These are phyloP conservation scores for Microcaecilia unicolor DNA, from an alignment of 2,797 vertebrate species.

Conservation along the genomic window DNA sequence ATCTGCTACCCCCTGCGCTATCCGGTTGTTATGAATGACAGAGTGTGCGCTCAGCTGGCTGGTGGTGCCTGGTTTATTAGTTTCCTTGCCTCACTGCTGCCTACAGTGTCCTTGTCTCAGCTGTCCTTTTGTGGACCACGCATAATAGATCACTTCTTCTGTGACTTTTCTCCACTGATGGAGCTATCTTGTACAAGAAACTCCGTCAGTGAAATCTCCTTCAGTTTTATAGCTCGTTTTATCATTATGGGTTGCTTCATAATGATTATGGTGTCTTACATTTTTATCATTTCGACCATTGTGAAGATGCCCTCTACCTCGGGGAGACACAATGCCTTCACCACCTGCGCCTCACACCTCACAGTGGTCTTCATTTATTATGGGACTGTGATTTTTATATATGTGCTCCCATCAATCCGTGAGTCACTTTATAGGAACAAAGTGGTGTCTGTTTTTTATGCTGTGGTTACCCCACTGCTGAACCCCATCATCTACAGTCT, in stretches of 20 bases:
- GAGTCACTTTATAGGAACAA: conserved; percentile 25
- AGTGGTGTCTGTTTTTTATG: conserved; percentile 23
- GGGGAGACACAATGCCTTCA: conserved; percentile 28
- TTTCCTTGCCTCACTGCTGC: conserved; percentile 17
- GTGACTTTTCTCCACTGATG: conserved; percentile 29
- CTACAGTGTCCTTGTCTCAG: conserved; percentile 11
- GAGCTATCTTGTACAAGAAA: conserved; percentile 23
- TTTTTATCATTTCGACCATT: conserved; percentile 18
- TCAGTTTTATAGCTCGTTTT: conserved; percentile 18
- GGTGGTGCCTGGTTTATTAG: conserved; percentile 27
- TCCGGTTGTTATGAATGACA: conserved; percentile 19
- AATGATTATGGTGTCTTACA: conserved; percentile 20
- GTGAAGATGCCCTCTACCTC: conserved; percentile 18
- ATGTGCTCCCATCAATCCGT: conserved; percentile 22
- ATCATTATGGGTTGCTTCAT: conserved; percentile 19
- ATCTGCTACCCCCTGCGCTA: no score
- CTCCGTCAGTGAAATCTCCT: conserved; percentile 6
- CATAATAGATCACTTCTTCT: conserved; percentile 33
- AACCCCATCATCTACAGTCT: conserved; percentile 39
- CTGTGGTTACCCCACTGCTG: conserved; percentile 25
- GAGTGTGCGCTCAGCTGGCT: conserved; percentile 9
- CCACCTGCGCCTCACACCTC: conserved; percentile 26
- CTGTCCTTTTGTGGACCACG: conserved; percentile 29
- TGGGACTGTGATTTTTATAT: conserved; percentile 30
- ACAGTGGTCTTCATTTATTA: conserved; percentile 31